These are phyloP conservation scores for Mycalesis mineus DNA, from an alignment of 2,888 invertebrate genomes.

Conservation along the genomic window DNA sequence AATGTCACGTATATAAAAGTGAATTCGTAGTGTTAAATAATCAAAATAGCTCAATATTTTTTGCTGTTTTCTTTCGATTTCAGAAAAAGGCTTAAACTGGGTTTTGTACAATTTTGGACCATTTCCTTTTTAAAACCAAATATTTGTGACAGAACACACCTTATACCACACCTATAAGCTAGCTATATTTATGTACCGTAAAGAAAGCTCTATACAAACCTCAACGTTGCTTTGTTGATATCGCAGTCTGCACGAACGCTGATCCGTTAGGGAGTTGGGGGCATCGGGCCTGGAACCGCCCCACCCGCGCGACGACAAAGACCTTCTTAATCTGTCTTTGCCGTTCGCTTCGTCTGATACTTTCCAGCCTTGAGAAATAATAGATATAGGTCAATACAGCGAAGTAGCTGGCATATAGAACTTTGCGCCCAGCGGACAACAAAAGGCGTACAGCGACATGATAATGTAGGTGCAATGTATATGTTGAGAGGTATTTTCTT, in stretches of 20 bases:
- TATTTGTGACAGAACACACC: too few species aligned
- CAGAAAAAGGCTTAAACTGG: too few species aligned
- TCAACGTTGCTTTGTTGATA: constrained; percentile 96
- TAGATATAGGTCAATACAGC: constrained; percentile 27
- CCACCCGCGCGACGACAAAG: constrained; percentile 78
- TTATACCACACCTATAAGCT: neutral
- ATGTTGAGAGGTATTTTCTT: neutral
- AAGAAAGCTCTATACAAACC: constrained; percentile 52
- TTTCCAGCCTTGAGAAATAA: constrained; percentile 84
- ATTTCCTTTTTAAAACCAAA: too few species aligned
- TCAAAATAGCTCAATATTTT: too few species aligned
- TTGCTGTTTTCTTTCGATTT: too few species aligned
- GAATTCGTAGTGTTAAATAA: too few species aligned
- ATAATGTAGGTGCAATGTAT: neutral
- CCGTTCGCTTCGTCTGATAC: constrained; percentile 85
- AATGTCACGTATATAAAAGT: too few species aligned
- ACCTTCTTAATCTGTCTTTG: constrained; percentile 80
- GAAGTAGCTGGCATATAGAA: constrained; percentile 1
- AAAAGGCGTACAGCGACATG: neutral
- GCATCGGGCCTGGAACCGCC: constrained; percentile 78
- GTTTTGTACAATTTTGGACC: too few species aligned
- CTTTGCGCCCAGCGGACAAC: neutral
- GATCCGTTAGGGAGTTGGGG: constrained; percentile 81
- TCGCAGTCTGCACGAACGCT: constrained; percentile 85
- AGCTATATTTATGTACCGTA: neutral